Percentiles rank a stretch among this genome's conserved stretches.
phyloP scores from a whole-genome alignment of 2,888 invertebrate species.

The Perdita meconis region DNA sequence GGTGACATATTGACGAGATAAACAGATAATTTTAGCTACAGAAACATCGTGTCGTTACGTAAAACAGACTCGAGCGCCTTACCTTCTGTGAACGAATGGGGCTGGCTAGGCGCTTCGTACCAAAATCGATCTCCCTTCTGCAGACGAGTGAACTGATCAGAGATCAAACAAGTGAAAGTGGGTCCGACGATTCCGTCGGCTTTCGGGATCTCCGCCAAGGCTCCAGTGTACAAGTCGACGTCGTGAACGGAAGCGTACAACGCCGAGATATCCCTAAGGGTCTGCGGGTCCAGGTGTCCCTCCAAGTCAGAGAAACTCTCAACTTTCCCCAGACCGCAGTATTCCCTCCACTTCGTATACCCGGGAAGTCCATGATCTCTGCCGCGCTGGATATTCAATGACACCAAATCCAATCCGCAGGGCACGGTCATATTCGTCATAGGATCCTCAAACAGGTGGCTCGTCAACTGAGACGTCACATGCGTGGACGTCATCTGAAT shows the following conservation, averaged over 20 bases:
- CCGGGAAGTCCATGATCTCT: slow-evolving; percentile 94
- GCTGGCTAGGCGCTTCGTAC: slow-evolving; percentile 91
- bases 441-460: slow-evolving; percentile 87
- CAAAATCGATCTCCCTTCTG: slow-evolving; percentile 94
- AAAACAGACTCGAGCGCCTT: slow-evolving; percentile 56
- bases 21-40: not conserved
- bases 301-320: slow-evolving; percentile 88
- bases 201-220: slow-evolving; percentile 91
- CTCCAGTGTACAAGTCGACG: slow-evolving; percentile 95
- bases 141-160: slow-evolving; percentile 93
- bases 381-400: slow-evolving; percentile 94
- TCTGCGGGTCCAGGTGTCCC: slow-evolving; percentile 88
- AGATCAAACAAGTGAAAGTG: slow-evolving; percentile 92
- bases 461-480: slow-evolving; percentile 86
- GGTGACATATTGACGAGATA: not conserved
- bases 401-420: slow-evolving; percentile 93
- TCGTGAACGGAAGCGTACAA: slow-evolving; percentile 92
- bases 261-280: slow-evolving; percentile 87
- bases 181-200: slow-evolving; percentile 92
- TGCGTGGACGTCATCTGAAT: slow-evolving; percentile 82
- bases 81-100: slow-evolving; percentile 89
- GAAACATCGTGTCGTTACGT: not conserved
- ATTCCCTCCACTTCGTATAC: slow-evolving; percentile 91
- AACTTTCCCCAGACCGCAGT: slow-evolving; percentile 89
- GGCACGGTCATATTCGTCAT: slow-evolving; percentile 82